Base-by-base conservation (phyloP, 1,140 invertebrate genomes). In the Drosophila grimshawi region DNA sequence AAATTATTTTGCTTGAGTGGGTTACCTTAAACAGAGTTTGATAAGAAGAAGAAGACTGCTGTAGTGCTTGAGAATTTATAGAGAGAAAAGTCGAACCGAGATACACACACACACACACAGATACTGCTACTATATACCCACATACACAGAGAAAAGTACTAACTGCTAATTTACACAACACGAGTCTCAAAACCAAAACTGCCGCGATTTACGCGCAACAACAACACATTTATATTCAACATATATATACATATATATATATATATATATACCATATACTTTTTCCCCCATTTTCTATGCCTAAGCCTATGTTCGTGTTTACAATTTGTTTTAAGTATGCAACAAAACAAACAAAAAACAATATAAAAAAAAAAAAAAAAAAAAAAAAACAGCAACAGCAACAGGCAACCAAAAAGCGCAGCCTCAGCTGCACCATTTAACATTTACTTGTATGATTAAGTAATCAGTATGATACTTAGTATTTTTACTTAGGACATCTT, bases 241-340 rank as follows among this genome's bases (percentile, higher is more conserved):
- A 60, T 75, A 61, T 76, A 80, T 66, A 70, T 80, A 64, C 52
- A n/a, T 64, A 72, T 75, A 62, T 77, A 71, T 67, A 62, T 71
- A 76, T 72, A 72, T 72, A 66, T 56, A 49, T 33, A 37, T 62
- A 30, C 30, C 32, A 32, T 59, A 30, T 59, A 33, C 30, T 48
- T 66, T 63, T 62, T 48, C 52, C 68, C 68, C 60, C 60, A 57
- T 59, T 71, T 78, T 86, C 75, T 78, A 86, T 67, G 78, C 78
- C 85, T 80, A 85, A 82, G 76, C 77, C 74, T 70, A 69, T 80
- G 77, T 85, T 82, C 75, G 69, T 88, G 76, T 80, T 86, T 78
- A 81, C 62, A 32, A 79, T 86, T 83, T 83, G 73, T 75, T 78
- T 86, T 86, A 88, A 88, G 85, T 88, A 88, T 63, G 35, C 64